These are phyloP conservation scores for Dexiosoma caninum DNA, from an alignment of 2,888 invertebrate genomes.

Conservation along the genomic window DNA sequence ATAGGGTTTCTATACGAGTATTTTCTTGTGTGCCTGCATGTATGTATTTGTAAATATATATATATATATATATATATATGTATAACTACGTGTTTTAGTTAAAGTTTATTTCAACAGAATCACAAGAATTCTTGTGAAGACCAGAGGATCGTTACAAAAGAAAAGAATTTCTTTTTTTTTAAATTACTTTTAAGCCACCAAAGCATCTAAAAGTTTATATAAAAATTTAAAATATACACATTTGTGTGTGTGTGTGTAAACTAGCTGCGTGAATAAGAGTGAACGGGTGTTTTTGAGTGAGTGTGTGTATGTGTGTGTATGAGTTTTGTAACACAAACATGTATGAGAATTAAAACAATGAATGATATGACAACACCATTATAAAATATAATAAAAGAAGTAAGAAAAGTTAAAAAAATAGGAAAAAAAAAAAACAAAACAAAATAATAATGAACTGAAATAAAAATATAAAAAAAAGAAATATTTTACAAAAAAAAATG, in stretches of 20 bases:
- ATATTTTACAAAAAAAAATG: constrained; percentile 21
- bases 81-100: not conserved
- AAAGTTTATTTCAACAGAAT: constrained; percentile 28
- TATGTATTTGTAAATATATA: constrained; percentile 7
- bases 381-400: constrained; percentile 49
- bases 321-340: not conserved
- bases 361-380: constrained; percentile 61
- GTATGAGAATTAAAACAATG: constrained; percentile 44
- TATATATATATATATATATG: constrained; percentile 9
- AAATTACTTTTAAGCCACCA: constrained; percentile 57
- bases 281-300: not conserved
- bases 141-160: constrained; percentile 21
- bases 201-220: constrained; percentile 18
- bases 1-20: too few species aligned
- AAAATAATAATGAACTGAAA: too few species aligned
- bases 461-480: constrained; percentile 26
- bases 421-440: not conserved
- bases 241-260: too few species aligned
- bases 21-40: not conserved
- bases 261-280: too few species aligned
- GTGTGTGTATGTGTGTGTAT: not conserved
- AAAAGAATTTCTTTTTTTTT: constrained; percentile 15
- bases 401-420: constrained; percentile 20
- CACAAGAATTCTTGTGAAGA: constrained; percentile 46
- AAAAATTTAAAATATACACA: not conserved